Base-by-base conservation (phyloP, 2,888 invertebrate species). In the Lithosia quadra region DNA sequence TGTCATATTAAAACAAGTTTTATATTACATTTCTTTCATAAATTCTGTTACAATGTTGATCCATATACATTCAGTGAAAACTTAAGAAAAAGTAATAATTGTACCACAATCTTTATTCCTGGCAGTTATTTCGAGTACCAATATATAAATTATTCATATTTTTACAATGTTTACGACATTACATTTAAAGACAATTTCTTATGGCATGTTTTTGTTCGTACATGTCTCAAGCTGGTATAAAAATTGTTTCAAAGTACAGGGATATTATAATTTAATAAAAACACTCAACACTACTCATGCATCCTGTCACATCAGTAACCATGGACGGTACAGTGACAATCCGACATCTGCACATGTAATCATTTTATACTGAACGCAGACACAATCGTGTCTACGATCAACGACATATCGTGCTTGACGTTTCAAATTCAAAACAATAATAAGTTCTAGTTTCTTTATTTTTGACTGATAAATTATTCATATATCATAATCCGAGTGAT, bases 401-500 rank as follows among this genome's bases (percentile, higher is more conserved):
- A 87, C 86, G 88, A 89, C 90, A 90, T 86, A 87, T 87, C 85
- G 86, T 86, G 86, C 85, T 88, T 86, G 89, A 89, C 89, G 88
- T 88, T 86, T 82, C 79, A 88, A 90, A 88, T 89, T 91, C 91
- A 91, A 93, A 94, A 94, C 94, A 94, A 93, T 93, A 92, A 91
- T 90, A 91, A 88, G 86, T 81, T 83, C 67, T 65, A 80, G 82
- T 82, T 87, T 83, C 82, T 88, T 87, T 87, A 86, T 90, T 92
- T 92, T 91, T 88, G 86, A 88, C 86, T 91, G 86, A 94, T 95
- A 94, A 93, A 94, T 94, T 91, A 95, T 94, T 94, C 94, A 94
- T 94, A 93, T 93, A 93, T 93, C 89, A 92, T 95, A 95, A 94
- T 94, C 94, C 92, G 87, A 91, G 88, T 91, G 93, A 94, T 92